Conservation (phyloP, 2,888 invertebrate species). For the Balanococcus diminutus region DNA sequence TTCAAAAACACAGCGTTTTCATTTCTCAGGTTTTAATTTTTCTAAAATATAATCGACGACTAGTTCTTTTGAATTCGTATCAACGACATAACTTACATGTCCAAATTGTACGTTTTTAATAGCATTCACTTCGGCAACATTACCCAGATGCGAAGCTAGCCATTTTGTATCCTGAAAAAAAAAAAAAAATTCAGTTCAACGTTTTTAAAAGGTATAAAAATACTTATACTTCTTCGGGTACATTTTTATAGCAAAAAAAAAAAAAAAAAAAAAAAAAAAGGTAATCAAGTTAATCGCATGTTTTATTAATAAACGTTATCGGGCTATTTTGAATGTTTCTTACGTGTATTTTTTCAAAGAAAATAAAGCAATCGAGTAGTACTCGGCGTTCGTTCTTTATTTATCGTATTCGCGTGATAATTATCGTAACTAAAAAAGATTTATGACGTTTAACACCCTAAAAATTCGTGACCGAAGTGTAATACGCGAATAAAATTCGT, state of each 20-base stretch:
- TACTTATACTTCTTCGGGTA: neutral
- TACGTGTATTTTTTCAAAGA: neutral
- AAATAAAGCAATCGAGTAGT: neutral
- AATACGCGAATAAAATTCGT: neutral
- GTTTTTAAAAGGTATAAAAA: neutral
- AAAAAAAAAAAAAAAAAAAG: neutral
- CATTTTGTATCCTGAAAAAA: slow-evolving; percentile 56
- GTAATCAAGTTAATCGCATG: slow-evolving; percentile 42
- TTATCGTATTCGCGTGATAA: slow-evolving; percentile 35
- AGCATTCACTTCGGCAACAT: slow-evolving; percentile 56
- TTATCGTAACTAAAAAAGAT: slow-evolving; percentile 12
- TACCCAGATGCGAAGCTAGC: slow-evolving; percentile 55
- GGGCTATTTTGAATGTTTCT: neutral
- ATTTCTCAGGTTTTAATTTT: slow-evolving; percentile 46
- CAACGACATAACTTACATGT: slow-evolving; percentile 56
- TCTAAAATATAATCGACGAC: slow-evolving; percentile 52
- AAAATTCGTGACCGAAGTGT: slow-evolving; percentile 23
- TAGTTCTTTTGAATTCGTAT: slow-evolving; percentile 56
- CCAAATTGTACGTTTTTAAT: slow-evolving; percentile 56
- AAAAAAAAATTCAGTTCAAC: neutral
- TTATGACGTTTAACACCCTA: slow-evolving; percentile 31
- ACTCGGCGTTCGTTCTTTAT: neutral
- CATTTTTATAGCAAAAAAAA: neutral
- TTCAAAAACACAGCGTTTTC: neutral
- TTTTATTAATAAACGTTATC: slow-evolving; percentile 39